Conservation (phyloP, 2,888 invertebrate genomes). For the Invenusta paracnida region DNA sequence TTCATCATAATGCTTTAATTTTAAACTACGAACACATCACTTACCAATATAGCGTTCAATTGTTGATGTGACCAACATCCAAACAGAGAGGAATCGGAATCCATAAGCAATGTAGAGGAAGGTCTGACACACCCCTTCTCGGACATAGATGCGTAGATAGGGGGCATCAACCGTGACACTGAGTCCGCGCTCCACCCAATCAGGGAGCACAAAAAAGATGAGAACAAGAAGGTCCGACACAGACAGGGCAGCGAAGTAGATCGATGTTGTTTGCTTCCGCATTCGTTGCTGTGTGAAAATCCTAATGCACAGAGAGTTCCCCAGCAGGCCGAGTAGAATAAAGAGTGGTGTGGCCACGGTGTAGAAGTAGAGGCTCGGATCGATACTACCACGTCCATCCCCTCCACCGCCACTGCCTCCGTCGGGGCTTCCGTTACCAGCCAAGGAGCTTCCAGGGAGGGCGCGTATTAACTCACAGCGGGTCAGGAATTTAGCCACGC, state of each 20-base stretch:
- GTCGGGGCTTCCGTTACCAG: too few species aligned
- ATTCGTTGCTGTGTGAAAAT: constrained; percentile 13
- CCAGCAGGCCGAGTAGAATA: constrained; percentile 30
- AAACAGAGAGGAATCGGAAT: constrained; percentile 35
- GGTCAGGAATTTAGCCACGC: too few species aligned
- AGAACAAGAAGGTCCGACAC: constrained; percentile 32
- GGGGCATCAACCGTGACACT: background rate
- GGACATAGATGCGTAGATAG: background rate
- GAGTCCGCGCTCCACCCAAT: constrained; percentile 33
- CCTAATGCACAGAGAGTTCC: constrained; percentile 31
- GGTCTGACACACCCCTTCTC: constrained; percentile 28
- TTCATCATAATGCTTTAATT: too few species aligned
- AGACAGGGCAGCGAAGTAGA: constrained; percentile 34
- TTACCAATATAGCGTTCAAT: constrained; percentile 38
- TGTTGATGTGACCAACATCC: constrained; percentile 32
- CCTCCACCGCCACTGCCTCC: too few species aligned
- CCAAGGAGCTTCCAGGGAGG: too few species aligned
- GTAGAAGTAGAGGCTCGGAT: constrained; percentile 34
- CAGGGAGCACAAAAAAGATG: constrained; percentile 41
- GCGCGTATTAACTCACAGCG: too few species aligned
- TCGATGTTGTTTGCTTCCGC: constrained; percentile 32
- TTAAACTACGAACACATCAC: too few species aligned
- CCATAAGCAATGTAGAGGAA: constrained; percentile 32
- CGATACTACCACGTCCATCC: too few species aligned
- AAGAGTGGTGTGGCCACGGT: constrained; percentile 31